phyloP scores from a whole-genome alignment of 2,888 invertebrate genomes.

The Dynastes hyllus region DNA sequence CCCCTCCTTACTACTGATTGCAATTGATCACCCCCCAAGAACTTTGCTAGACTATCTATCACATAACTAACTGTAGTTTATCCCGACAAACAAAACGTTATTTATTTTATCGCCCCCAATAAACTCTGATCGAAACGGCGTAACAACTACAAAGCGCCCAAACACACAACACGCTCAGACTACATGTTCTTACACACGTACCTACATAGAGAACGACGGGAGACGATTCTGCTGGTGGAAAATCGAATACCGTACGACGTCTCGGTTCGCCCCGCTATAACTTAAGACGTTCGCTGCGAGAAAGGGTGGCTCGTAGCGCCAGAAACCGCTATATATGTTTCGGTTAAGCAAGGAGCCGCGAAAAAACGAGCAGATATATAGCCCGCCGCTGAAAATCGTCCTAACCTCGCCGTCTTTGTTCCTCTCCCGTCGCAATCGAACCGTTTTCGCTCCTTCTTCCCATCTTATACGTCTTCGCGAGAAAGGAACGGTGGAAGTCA shows the following conservation, averaged over 20 bases:
- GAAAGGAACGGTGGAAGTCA: conserved; percentile 44
- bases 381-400: conserved; percentile 65
- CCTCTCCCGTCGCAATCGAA: background rate
- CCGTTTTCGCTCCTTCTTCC: conserved; percentile 21
- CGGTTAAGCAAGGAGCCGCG: conserved; percentile 67
- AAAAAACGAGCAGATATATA: conserved; percentile 68
- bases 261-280: conserved; percentile 61
- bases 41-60: too few species aligned
- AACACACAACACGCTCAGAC: too few species aligned
- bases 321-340: conserved; percentile 71
- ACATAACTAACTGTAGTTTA: too few species aligned
- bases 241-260: conserved; percentile 33
- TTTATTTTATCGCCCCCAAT: too few species aligned
- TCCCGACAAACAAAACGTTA: too few species aligned
- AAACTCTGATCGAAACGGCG: too few species aligned
- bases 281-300: conserved; percentile 64
- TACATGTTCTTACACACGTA: too few species aligned
- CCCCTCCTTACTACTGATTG: too few species aligned
- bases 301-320: conserved; percentile 19
- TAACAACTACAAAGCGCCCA: too few species aligned
- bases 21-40: too few species aligned
- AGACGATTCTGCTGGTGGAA: conserved; percentile 6
- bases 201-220: background rate
- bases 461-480: conserved; percentile 7
- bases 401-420: conserved; percentile 45